Evolutionary conservation across 2,113 vertebrate species (phyloP).

Genomic region (Brachyistius frenatus): DNA sequence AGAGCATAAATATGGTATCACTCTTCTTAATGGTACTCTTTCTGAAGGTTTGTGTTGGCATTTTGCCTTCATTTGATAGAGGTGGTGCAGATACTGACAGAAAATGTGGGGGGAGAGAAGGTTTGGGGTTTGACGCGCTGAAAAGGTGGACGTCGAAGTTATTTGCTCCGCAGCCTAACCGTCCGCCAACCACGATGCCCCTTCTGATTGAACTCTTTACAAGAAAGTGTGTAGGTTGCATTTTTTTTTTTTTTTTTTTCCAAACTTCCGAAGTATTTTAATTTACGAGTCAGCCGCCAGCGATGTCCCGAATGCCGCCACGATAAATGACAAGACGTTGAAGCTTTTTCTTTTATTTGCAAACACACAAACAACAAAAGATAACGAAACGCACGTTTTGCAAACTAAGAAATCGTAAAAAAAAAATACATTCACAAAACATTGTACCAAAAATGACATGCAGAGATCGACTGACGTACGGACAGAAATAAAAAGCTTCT

Average conservation of each 20-base stretch:
- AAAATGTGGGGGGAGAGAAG: background rate
- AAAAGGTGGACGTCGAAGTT: no score
- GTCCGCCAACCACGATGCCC: no score
- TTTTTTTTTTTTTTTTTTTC: background rate
- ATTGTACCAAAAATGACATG: constrained; percentile 65
- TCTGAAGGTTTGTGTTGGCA: no score
- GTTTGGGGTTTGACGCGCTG: background rate
- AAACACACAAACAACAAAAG: constrained; percentile 72
- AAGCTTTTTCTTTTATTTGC: constrained; percentile 74
- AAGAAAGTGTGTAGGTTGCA: background rate
- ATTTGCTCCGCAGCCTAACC: no score
- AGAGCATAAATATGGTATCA: background rate
- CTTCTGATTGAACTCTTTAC: background rate
- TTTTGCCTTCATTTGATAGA: background rate
- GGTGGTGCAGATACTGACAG: no score
- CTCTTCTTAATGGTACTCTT: background rate
- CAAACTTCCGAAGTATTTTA: background rate
- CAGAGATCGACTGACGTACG: constrained; percentile 51
- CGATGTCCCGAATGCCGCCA: background rate
- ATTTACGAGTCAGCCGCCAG: background rate
- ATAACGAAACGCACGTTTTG: constrained; percentile 57
- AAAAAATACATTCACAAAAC: constrained; percentile 79
- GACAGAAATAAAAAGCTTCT: constrained; percentile 60
- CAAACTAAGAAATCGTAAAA: constrained; percentile 70
- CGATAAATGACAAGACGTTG: constrained; percentile 10